phyloP scores from a whole-genome alignment of 2,888 invertebrate genomes.

The Panopea generosa region DNA sequence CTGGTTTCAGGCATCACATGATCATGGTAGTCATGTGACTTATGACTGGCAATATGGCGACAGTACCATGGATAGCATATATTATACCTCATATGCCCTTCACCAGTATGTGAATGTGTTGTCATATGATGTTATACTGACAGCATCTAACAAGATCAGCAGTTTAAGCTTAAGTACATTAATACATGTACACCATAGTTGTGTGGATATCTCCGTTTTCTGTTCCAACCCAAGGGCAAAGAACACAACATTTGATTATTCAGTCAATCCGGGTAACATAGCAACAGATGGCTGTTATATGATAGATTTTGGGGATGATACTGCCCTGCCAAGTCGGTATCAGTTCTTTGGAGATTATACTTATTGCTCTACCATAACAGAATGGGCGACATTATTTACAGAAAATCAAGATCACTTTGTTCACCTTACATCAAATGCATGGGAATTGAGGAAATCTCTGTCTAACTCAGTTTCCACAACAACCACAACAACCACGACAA shows the following conservation, averaged over 20 bases:
- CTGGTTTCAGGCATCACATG: slow-evolving; percentile 41
- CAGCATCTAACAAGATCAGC: slow-evolving; percentile 41
- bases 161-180: not conserved
- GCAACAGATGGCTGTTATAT: slow-evolving; percentile 66
- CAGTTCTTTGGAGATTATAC: slow-evolving; percentile 54
- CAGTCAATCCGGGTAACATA: slow-evolving; percentile 56
- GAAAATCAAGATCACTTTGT: slow-evolving; percentile 15
- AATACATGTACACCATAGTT: slow-evolving; percentile 50
- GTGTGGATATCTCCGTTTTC: slow-evolving; percentile 51
- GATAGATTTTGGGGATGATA: slow-evolving; percentile 56
- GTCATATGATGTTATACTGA: slow-evolving; percentile 35
- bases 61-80: slow-evolving; percentile 23
- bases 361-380: slow-evolving; percentile 43
- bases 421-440: slow-evolving; percentile 26
- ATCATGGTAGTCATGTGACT: slow-evolving; percentile 59
- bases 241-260: slow-evolving; percentile 58
- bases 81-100: slow-evolving; percentile 20
- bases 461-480: not conserved
- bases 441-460: slow-evolving; percentile 15
- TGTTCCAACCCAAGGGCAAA: slow-evolving; percentile 49
- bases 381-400: slow-evolving; percentile 38
- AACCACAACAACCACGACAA: slow-evolving; percentile 1
- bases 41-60: slow-evolving; percentile 64
- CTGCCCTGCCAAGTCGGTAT: slow-evolving; percentile 44
- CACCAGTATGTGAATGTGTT: slow-evolving; percentile 38